phyloP scores from a whole-genome alignment of 2,797 vertebrate species.

The Thaleichthys pacificus region DNA sequence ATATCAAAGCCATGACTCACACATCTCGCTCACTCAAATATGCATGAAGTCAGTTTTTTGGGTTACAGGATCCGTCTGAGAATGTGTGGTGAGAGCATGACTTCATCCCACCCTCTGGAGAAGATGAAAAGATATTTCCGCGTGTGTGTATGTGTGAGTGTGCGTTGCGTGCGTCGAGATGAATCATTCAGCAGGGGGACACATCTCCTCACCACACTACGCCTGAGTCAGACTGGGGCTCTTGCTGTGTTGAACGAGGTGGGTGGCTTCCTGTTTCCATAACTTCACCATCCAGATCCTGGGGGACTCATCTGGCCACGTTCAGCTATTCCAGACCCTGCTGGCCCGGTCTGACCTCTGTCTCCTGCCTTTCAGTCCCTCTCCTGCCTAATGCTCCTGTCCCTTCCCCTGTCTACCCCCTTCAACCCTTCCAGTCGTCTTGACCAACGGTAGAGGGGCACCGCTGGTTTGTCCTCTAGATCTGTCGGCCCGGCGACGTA shows the following conservation, averaged over 20 bases:
- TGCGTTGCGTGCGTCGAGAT: slow-evolving; percentile 18
- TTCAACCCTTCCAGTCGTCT: slow-evolving; percentile 20
- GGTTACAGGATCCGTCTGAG: slow-evolving; percentile 66
- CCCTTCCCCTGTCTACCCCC: not conserved
- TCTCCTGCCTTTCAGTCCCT: slow-evolving; percentile 35
- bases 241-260: slow-evolving; percentile 39
- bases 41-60: slow-evolving; percentile 64
- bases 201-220: slow-evolving; percentile 41
- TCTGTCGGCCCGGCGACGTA: slow-evolving; percentile 22
- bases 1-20: slow-evolving; percentile 56
- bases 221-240: slow-evolving; percentile 38
- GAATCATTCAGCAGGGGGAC: slow-evolving; percentile 20
- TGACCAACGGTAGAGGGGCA: slow-evolving; percentile 15
- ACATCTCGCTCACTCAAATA: slow-evolving; percentile 44
- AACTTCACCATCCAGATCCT: slow-evolving; percentile 25
- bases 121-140: slow-evolving; percentile 49
- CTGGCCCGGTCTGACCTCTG: slow-evolving; percentile 24
- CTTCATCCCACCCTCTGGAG: slow-evolving; percentile 58
- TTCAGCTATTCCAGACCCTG: slow-evolving; percentile 18
- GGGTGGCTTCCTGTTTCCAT: slow-evolving; percentile 34
- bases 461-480: slow-evolving; percentile 13
- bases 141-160: not conserved
- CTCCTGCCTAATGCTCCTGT: slow-evolving; percentile 1
- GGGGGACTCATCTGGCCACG: slow-evolving; percentile 23
- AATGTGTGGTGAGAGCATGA: slow-evolving; percentile 69